Base-by-base conservation (phyloP, 2,113 vertebrate species). In the Pygathrix nemaeus region DNA sequence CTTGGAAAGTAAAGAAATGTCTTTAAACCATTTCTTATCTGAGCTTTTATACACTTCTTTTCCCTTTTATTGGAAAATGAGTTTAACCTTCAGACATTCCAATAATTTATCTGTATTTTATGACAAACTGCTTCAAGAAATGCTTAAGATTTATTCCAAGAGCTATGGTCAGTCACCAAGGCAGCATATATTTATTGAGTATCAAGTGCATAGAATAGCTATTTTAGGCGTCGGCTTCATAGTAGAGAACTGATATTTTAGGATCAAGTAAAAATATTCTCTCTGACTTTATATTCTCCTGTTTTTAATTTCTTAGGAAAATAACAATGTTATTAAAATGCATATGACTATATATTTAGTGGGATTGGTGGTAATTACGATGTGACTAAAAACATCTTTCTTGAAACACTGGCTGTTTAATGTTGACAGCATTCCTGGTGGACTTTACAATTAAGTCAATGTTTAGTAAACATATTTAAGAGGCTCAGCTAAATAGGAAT, bases 81-180 rank as follows among this genome's bases (percentile, higher is more conserved):
- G 72, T 94, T 97, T 95, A 96, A 94, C 84, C 59, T 92, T 96
- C 38, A 97, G 78, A 94, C n/a, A 95, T 88, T 48, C 64, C 38
- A 96, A 96, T 93, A 84, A 97, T 97, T 82, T 87, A 93, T 93
- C 83, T 92, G 1, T 92, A 72, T 94, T 96, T 98, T 93, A 93
- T 96, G 84, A 96, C 45, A n/a, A 90, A 40, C 57, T 84, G 23
- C 83, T 95, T 90, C 55, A 32, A 96, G 92, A 90, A 92, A 72
- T 72, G 23, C 23, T 85, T 40, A 61, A 85, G 52, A 95, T 96
- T 96, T 96, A 96, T 97, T 84, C 20, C 43, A 55, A 61, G 57
- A 38, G 11, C 78, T n/a, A 2, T 75, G 90, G 48, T 88, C 92
- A 68, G 75, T 89, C 64, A 82, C 40, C 10, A 79, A 80, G 57